Evolutionary conservation across 2,113 vertebrate species (phyloP).

Genomic region (Ammospiza caudacuta): DNA sequence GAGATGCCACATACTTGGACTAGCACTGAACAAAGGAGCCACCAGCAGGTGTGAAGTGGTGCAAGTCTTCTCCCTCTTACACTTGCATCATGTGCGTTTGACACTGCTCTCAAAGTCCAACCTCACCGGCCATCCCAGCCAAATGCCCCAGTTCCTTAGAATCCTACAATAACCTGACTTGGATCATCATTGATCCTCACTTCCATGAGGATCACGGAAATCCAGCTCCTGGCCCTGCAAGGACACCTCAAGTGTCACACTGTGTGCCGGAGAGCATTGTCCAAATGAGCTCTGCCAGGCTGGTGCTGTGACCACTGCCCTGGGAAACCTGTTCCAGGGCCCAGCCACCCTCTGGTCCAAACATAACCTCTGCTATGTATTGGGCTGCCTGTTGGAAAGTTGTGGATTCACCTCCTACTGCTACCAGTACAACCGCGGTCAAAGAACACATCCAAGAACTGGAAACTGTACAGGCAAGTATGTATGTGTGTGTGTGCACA

Average conservation of each 20-base stretch:
- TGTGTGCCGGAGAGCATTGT: background rate
- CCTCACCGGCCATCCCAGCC: background rate
- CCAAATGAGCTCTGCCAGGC: background rate
- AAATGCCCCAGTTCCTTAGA: background rate
- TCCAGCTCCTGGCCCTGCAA: background rate
- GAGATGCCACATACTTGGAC: background rate
- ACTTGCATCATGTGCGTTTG: background rate
- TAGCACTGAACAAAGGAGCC: background rate
- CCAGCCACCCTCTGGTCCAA: background rate
- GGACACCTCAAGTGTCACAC: background rate
- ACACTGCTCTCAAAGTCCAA: background rate
- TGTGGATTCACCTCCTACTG: background rate
- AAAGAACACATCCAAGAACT: background rate
- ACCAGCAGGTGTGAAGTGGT: background rate
- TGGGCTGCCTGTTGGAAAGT: background rate
- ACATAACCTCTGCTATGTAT: accelerated
- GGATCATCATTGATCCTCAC: no score
- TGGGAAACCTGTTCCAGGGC: background rate
- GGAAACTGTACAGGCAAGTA: background rate
- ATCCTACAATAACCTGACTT: background rate
- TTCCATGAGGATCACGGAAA: accelerated
- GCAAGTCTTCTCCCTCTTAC: background rate
- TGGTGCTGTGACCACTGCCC: background rate
- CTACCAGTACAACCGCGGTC: background rate
- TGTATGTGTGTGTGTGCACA: accelerated